Percentiles rank a stretch among this genome's conserved stretches.
Evolutionary conservation across 2,797 vertebrate species (phyloP).

Genomic region (Typhlichthys eigenmanni): DNA sequence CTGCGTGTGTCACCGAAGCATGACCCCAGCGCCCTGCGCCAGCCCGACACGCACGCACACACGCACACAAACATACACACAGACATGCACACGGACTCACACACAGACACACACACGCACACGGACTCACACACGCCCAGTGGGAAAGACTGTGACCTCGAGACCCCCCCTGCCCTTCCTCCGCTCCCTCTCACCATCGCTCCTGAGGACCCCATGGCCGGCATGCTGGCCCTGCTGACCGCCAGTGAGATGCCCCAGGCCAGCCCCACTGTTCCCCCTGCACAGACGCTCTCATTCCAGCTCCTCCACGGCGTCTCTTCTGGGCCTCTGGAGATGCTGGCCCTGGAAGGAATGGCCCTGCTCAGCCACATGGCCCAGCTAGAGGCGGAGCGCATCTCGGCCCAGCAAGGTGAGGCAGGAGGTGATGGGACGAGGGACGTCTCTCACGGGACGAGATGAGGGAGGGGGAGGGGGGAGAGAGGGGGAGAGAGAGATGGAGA

Average conservation of each 20-base stretch:
- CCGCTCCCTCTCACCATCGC: constrained; percentile 54
- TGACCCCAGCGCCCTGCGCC: constrained; percentile 13
- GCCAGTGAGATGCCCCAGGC: constrained; percentile 90
- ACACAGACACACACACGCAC: neutral
- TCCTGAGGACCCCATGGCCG: constrained; percentile 89
- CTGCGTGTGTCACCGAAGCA: constrained; percentile 23
- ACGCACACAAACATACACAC: neutral
- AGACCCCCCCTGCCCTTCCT: constrained; percentile 47
- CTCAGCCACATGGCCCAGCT: constrained; percentile 91
- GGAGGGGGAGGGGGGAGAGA: neutral
- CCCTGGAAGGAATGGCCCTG: constrained; percentile 91
- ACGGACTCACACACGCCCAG: constrained; percentile 10
- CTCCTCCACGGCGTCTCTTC: constrained; percentile 43
- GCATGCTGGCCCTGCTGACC: constrained; percentile 88
- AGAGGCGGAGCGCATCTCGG: constrained; percentile 79
- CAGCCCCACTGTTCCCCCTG: constrained; percentile 54
- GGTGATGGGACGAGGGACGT: neutral
- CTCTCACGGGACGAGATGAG: neutral
- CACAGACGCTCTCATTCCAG: constrained; percentile 55
- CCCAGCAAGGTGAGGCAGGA: constrained; percentile 51
- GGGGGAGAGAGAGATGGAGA: neutral
- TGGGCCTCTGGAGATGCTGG: constrained; percentile 81
- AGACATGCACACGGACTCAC: neutral
- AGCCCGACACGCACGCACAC: constrained; percentile 34
- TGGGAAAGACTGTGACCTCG: constrained; percentile 54